phyloP scores from a whole-genome alignment of 2,797 vertebrate genomes.

The Paratrypauchen microcephalus region DNA sequence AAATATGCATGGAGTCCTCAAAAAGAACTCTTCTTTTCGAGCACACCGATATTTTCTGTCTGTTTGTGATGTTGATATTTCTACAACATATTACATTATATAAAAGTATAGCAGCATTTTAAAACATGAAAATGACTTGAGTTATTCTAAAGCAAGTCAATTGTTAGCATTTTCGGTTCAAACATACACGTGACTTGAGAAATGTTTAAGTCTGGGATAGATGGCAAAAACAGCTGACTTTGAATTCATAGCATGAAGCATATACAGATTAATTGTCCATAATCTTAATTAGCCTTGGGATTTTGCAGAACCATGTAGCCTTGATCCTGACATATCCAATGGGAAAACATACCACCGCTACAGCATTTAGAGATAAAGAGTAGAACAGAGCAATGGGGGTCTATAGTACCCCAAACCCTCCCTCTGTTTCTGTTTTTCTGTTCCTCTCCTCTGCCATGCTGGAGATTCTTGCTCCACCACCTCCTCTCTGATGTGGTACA shows the following conservation, averaged over 20 bases:
- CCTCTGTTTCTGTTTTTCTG: conserved; percentile 32
- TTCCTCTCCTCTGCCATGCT: conserved; percentile 28
- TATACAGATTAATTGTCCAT: not conserved
- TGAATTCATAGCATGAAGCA: not conserved
- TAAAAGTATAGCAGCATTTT: too few relatives aligned
- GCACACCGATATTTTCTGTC: too few relatives aligned
- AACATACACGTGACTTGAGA: too few relatives aligned
- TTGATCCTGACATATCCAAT: not conserved
- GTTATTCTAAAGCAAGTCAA: too few relatives aligned
- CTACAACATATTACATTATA: too few relatives aligned
- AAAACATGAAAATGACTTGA: too few relatives aligned
- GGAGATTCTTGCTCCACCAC: conserved; percentile 30
- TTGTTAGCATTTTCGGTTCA: too few relatives aligned
- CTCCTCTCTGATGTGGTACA: conserved; percentile 23
- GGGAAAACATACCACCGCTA: conserved; percentile 7
- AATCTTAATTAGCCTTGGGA: not conserved
- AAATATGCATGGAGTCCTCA: too few relatives aligned
- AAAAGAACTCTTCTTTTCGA: too few relatives aligned
- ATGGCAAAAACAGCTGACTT: not conserved
- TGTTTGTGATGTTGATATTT: too few relatives aligned
- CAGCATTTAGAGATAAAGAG: conserved; percentile 8
- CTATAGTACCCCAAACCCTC: conserved; percentile 29
- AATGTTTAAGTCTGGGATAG: not conserved
- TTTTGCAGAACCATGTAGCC: not conserved
- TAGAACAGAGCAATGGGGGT: conserved; percentile 31